Evolutionary conservation across 2,888 invertebrate species (phyloP).

Genomic region (Pinctada fucata): DNA sequence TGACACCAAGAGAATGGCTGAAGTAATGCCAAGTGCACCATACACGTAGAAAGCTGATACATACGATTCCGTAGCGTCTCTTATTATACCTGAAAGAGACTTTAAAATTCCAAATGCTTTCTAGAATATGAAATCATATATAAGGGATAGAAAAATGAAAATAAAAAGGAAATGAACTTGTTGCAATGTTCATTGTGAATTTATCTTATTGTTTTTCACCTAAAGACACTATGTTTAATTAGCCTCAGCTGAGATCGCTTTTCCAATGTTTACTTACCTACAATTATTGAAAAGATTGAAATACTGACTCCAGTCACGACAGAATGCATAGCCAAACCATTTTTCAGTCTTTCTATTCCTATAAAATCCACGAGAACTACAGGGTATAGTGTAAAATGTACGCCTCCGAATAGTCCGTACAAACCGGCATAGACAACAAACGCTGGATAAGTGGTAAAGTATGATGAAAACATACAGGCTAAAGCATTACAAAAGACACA

Average conservation of each 20-base stretch:
- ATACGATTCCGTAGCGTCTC: not conserved
- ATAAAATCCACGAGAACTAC: constrained; percentile 53
- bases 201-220: no score
- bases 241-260: no score
- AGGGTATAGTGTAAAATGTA: constrained; percentile 47
- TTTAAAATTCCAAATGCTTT: no score
- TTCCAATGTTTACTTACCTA: constrained; percentile 44
- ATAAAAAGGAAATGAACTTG: not conserved
- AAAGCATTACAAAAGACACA: constrained; percentile 28
- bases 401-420: constrained; percentile 51
- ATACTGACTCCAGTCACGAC: constrained; percentile 41
- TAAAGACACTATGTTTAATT: no score
- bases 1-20: not conserved
- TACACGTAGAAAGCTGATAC: not conserved
- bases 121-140: no score
- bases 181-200: no score
- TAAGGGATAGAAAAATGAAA: not conserved
- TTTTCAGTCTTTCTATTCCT: constrained; percentile 51
- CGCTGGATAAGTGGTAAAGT: constrained; percentile 39
- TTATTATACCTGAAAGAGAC: not conserved
- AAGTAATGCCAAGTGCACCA: not conserved
- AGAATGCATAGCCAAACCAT: constrained; percentile 46
- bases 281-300: constrained; percentile 38
- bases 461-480: constrained; percentile 33
- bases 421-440: constrained; percentile 48